These are phyloP conservation scores for Bunonema sp. DNA, from an alignment of 2,888 invertebrate genomes.

Conservation along the genomic window DNA sequence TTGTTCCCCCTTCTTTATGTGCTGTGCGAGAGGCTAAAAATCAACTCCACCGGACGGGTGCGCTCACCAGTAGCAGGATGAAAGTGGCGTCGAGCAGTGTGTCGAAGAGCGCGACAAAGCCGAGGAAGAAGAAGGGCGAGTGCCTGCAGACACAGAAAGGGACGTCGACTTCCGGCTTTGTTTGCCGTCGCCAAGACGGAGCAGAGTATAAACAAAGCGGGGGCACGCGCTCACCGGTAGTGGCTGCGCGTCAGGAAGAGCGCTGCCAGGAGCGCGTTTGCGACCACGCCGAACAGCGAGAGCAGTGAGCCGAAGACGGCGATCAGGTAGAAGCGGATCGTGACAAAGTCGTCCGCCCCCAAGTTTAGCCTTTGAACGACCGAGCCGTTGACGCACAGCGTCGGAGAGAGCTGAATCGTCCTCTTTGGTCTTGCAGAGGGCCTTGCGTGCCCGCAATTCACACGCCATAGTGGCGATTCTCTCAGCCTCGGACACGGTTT, in stretches of 20 bases:
- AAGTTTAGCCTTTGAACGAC: no score
- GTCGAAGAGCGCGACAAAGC: slow-evolving; percentile 41
- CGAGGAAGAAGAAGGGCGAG: slow-evolving; percentile 43
- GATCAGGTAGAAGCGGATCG: slow-evolving; percentile 20
- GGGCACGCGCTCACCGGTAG: slow-evolving; percentile 14
- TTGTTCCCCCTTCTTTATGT: no score
- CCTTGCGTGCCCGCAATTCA: no score
- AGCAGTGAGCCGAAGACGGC: slow-evolving; percentile 25
- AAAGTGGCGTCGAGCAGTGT: slow-evolving; percentile 34
- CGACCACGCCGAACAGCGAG: slow-evolving; percentile 32
- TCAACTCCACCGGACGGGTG: no score
- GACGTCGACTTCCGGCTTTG: no score
- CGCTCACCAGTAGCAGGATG: slow-evolving; percentile 29
- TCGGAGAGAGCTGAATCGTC: no score
- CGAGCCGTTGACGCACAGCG: no score
- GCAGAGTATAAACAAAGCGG: not conserved
- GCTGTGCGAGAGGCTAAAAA: no score
- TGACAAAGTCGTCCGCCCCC: slow-evolving; percentile 1
- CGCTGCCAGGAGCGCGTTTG: slow-evolving; percentile 30
- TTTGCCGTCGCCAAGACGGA: not conserved
- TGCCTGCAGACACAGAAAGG: slow-evolving; percentile 26
- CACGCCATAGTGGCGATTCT: no score
- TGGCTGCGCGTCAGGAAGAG: slow-evolving; percentile 27
- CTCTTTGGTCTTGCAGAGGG: no score
- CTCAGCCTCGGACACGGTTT: no score